Evolutionary conservation across 1,140 invertebrate genomes (phyloP), one percentile per base, ranked within the genome.

Genomic region (Musca domestica): DNA sequence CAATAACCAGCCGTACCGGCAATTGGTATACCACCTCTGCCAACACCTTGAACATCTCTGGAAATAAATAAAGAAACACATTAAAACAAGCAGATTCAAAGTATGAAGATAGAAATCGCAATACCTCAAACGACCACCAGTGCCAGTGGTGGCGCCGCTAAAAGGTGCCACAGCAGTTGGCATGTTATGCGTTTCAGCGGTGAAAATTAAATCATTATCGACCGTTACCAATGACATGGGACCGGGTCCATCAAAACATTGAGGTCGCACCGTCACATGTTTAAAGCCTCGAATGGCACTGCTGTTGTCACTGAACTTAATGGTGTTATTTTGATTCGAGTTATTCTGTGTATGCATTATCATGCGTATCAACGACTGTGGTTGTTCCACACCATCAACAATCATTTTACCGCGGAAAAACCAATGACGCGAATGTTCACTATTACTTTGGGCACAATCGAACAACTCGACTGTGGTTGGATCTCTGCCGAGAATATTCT

Each of bases 151-250:
- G 0, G 97, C 96, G 4, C 97, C 97, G 85, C 95, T 96, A 73
- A 95, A 95, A 0, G 93, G 93, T 6, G 93, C 91, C 52, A 94
- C 91, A 52, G 95, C 96, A 48, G 97, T 99, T 6, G 97, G 97
- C 86, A 99, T 99, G 80, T 99, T 99, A 81, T 99, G 97, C 0
- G 97, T 99, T 84, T 99, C 97, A 0, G 97, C 97, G 7, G 97
- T 98, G 74, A 98, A 98, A 75, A 98, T 96, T n/a, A 98, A 88
- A 83, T 99, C 94, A 6, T 91, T 90, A n/a, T 88, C 85, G 0
- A 85, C 81, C 9, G 83, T 72, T 41, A 87, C 76, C 48, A 86
- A 70, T 10, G 82, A 71, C 52, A 98, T 87, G 70, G 85, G 76
- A 68, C 93, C 91, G 0, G 93, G 86, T 34, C 79, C 83, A 10